A percentile compares a stretch with the other conserved stretches of the same genome.
Evolutionary conservation across 2,888 invertebrate species (phyloP).

Genomic region (Bimastos eiseni): DNA sequence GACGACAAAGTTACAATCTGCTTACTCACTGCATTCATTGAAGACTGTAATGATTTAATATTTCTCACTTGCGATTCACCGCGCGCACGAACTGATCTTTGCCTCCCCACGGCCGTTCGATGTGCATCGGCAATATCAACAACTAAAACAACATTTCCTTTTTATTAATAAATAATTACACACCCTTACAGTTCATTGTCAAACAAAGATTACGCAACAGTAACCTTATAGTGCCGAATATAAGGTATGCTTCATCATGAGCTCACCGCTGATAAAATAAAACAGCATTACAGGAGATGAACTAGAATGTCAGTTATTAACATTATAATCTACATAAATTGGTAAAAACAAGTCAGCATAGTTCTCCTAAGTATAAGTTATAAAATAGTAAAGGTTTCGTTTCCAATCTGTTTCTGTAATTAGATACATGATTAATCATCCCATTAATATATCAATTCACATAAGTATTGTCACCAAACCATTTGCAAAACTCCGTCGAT

Average conservation of each 20-base stretch:
- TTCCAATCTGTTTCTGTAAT: background rate
- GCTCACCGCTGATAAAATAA: background rate
- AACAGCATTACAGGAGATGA: background rate
- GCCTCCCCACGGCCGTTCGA: background rate
- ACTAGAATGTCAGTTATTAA: too few species aligned
- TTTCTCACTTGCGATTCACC: background rate
- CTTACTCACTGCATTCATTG: background rate
- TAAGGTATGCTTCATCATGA: too few species aligned
- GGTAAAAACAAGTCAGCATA: background rate
- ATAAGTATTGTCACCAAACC: background rate
- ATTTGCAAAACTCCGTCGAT: background rate
- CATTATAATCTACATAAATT: background rate
- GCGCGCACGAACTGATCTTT: background rate
- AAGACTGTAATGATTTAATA: background rate
- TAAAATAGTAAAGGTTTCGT: background rate
- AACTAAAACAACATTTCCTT: background rate
- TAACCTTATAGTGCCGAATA: background rate
- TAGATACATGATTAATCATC: background rate
- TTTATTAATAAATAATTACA: too few species aligned
- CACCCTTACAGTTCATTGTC: background rate
- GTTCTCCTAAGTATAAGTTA: background rate
- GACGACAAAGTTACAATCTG: background rate
- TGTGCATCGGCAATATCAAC: conserved; percentile 19
- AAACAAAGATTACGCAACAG: background rate
- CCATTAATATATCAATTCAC: background rate